phyloP scores from a whole-genome alignment of 2,113 vertebrate genomes.

The Syrrhaptes paradoxus region DNA sequence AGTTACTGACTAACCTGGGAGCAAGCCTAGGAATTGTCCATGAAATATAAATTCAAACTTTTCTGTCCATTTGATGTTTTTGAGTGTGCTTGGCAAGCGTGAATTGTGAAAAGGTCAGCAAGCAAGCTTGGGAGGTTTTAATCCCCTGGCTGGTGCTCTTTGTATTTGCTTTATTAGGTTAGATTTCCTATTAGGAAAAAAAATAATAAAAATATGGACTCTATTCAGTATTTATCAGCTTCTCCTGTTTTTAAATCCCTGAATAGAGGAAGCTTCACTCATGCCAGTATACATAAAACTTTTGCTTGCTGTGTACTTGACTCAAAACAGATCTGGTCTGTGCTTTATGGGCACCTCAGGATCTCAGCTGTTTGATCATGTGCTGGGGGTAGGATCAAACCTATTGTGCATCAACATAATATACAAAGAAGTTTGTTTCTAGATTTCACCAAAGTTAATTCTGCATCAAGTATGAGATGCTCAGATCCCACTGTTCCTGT shows the following conservation, averaged over 20 bases:
- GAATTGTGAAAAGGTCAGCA: not conserved
- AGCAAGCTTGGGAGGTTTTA: not conserved
- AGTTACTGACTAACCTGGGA: not conserved
- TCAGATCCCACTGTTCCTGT: not conserved
- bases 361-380: accelerated
- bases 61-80: not conserved
- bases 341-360: not conserved
- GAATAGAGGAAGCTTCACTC: not conserved
- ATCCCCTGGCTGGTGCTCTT: not conserved
- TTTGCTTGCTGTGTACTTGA: not conserved
- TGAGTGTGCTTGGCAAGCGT: not conserved
- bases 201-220: not conserved
- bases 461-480: not conserved
- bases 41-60: not conserved
- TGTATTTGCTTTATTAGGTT: not conserved
- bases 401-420: accelerated
- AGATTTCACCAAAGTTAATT: not conserved
- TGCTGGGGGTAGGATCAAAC: not conserved
- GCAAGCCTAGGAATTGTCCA: not conserved
- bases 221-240: not conserved
- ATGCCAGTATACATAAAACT: not conserved
- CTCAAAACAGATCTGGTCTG: not conserved
- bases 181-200: not conserved
- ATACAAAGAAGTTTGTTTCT: not conserved
- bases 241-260: not conserved